These are phyloP conservation scores for Trichonephila clavipes DNA, from an alignment of 1,140 invertebrate species.

Conservation along the genomic window DNA sequence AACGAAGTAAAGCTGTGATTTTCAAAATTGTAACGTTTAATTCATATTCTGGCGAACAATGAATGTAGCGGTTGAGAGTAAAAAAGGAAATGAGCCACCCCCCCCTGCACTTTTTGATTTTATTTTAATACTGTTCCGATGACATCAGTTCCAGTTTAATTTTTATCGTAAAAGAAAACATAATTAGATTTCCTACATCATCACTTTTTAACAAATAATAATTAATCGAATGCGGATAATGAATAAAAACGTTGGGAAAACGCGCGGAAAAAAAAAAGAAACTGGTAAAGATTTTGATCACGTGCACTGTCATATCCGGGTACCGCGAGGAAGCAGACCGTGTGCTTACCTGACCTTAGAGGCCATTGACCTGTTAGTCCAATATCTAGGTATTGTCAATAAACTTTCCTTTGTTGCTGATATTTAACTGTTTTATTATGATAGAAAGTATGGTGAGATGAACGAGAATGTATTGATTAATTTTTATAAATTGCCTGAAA, in stretches of 20 bases:
- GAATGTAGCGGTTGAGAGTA: no score
- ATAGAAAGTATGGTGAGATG: background rate
- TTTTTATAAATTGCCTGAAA: background rate
- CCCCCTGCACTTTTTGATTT: no score
- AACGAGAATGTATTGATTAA: background rate
- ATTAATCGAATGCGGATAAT: background rate
- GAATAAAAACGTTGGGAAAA: background rate
- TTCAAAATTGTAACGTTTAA: no score
- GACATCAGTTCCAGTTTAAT: no score
- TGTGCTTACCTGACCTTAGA: slow-evolving; percentile 37
- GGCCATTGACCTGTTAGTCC: slow-evolving; percentile 6
- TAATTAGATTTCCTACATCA: background rate
- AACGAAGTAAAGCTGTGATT: no score
- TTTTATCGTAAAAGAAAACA: background rate
- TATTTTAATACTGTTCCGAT: no score
- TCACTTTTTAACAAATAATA: no score
- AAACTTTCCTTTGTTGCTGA: slow-evolving; percentile 7
- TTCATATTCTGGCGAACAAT: no score
- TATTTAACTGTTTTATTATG: slow-evolving; percentile 1
- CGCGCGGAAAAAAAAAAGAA: background rate
- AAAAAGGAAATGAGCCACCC: no score
- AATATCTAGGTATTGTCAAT: slow-evolving; percentile 18
- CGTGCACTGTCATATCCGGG: slow-evolving; percentile 3
- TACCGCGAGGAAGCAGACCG: slow-evolving; percentile 29
- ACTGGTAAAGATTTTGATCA: background rate